Conservation (phyloP, 2,888 invertebrate genomes). For the Cataglyphis rosenhaueri region DNA sequence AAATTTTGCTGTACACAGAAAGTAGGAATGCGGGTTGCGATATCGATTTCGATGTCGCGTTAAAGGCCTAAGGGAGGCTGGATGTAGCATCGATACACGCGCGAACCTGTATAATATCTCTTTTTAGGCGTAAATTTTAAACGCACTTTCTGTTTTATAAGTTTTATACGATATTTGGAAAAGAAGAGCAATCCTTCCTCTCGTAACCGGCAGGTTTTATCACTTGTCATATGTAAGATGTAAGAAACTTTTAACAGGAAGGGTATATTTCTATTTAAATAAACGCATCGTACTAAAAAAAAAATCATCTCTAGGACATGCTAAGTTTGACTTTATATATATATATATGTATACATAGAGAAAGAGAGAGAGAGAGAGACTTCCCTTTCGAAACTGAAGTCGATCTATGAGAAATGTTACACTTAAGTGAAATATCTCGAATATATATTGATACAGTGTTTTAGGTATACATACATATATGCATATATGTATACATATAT, state of each 20-base stretch:
- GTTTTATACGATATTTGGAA: conserved; percentile 80
- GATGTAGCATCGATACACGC: conserved; percentile 74
- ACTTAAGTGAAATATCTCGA: conserved; percentile 69
- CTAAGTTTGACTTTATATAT: conserved; percentile 75
- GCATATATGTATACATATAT: conserved; percentile 63
- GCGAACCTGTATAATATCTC: conserved; percentile 78
- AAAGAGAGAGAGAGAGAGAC: conserved; percentile 52
- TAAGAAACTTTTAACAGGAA: conserved; percentile 71
- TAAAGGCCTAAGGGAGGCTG: conserved; percentile 80
- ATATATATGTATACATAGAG: conserved; percentile 27
- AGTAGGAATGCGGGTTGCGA: conserved; percentile 30
- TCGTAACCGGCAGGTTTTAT: conserved; percentile 52
- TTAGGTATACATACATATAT: conserved; percentile 56
- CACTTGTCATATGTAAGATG: conserved; percentile 71
- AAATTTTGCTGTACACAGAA: conserved; percentile 42
- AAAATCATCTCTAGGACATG: conserved; percentile 72
- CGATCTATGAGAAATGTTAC: conserved; percentile 69
- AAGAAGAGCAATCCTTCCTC: conserved; percentile 72
- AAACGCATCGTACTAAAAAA: conserved; percentile 62
- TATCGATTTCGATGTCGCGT: conserved; percentile 61
- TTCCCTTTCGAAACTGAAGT: conserved; percentile 73
- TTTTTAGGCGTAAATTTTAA: conserved; percentile 79
- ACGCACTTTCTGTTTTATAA: conserved; percentile 80
- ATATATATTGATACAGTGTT: conserved; percentile 67
- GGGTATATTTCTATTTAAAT: conserved; percentile 75